Percentiles rank a stretch among this genome's conserved stretches.
Evolutionary conservation across 2,113 vertebrate genomes (phyloP).

Genomic region (Myocastor coypus): DNA sequence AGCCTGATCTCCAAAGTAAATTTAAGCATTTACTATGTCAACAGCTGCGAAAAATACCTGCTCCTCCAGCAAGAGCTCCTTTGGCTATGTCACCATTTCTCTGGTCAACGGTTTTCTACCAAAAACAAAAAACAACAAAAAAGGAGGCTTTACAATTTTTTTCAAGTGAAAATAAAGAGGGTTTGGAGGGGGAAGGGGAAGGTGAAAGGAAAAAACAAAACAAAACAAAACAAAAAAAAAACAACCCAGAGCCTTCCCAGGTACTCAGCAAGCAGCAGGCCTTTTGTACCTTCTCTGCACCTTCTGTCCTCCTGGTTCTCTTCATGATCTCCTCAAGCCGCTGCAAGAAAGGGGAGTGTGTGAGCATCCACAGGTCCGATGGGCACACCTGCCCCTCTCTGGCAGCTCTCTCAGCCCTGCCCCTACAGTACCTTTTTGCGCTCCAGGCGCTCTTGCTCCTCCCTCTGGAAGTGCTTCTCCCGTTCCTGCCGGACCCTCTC

Average conservation of each 20-base stretch:
- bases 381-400: background rate
- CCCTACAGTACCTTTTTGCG: slow-evolving; percentile 93
- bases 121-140: slow-evolving; percentile 54
- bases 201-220: too few species aligned
- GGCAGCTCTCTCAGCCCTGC: accelerated
- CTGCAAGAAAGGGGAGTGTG: slow-evolving; percentile 84
- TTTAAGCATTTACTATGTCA: background rate
- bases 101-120: slow-evolving; percentile 91
- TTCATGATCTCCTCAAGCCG: slow-evolving; percentile 99
- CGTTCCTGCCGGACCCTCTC: slow-evolving; percentile 92
- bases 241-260: background rate
- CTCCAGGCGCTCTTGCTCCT: slow-evolving; percentile 96
- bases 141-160: slow-evolving; percentile 49
- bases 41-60: slow-evolving; percentile 87
- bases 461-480: slow-evolving; percentile 96
- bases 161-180: background rate
- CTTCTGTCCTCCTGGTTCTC: slow-evolving; percentile 94
- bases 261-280: background rate
- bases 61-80: slow-evolving; percentile 79
- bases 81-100: slow-evolving; percentile 92
- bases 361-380: background rate
- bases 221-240: too few species aligned
- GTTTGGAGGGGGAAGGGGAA: too few species aligned
- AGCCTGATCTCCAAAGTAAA: background rate
- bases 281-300: slow-evolving; percentile 91